Evolutionary conservation across 2,113 vertebrate genomes (phyloP).

Genomic region (Lepus americanus): DNA sequence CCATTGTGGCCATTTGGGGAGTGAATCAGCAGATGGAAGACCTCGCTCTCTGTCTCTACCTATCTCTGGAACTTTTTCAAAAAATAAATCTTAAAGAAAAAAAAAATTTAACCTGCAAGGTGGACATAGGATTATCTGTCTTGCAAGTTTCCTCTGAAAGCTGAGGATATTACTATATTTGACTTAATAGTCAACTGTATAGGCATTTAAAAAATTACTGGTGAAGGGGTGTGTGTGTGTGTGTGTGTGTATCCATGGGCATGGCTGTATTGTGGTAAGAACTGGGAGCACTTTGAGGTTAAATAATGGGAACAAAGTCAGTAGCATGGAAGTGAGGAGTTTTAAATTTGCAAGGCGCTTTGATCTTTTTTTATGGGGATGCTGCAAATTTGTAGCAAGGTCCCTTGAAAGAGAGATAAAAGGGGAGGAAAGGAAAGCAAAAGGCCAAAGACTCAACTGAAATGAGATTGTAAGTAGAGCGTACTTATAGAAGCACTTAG

Average conservation of each 20-base stretch:
- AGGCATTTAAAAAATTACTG: background rate
- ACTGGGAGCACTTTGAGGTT: background rate
- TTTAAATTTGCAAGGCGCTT: conserved; percentile 20
- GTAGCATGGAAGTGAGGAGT: background rate
- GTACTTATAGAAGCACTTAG: background rate
- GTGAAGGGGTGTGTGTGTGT: background rate
- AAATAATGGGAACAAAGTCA: background rate
- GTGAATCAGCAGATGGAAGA: too few relatives aligned
- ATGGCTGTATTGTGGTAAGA: background rate
- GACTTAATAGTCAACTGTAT: background rate
- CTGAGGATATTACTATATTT: background rate
- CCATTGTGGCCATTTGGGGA: too few relatives aligned
- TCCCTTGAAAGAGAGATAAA: background rate
- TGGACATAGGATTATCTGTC: background rate
- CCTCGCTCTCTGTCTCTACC: too few relatives aligned
- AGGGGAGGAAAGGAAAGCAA: background rate
- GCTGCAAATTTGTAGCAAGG: background rate
- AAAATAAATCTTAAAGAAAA: too few relatives aligned
- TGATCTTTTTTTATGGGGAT: background rate
- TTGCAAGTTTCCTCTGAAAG: background rate
- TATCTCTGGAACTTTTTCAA: too few relatives aligned
- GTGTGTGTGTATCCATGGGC: too few relatives aligned
- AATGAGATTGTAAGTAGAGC: background rate
- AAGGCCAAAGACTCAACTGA: background rate
- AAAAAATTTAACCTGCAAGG: background rate